phyloP scores from a whole-genome alignment of 2,797 vertebrate genomes.

The Scolopax rusticola region DNA sequence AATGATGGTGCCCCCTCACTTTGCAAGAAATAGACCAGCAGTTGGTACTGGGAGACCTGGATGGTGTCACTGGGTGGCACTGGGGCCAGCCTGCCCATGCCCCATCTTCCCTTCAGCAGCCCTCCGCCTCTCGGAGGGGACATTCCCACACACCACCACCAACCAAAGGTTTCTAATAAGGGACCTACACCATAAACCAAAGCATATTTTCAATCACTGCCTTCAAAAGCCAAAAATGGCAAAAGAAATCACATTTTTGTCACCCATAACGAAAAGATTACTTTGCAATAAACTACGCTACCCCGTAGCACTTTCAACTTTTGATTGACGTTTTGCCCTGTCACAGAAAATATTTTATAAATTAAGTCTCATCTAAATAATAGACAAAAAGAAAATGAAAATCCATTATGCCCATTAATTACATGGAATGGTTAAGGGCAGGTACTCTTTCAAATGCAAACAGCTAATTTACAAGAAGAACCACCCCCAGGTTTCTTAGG shows the following conservation, averaged over 20 bases:
- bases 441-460: neutral
- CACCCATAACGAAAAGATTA: neutral
- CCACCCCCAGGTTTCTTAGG: neutral
- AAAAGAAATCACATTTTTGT: neutral
- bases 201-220: neutral
- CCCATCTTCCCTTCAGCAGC: neutral
- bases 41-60: neutral
- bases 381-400: slow-evolving; percentile 19
- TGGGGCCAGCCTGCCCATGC: neutral
- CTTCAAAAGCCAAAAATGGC: neutral
- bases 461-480: neutral
- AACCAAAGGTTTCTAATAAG: no score
- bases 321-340: neutral
- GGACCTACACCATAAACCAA: neutral
- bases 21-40: neutral
- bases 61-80: rapidly evolving
- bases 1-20: rapidly evolving
- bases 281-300: neutral
- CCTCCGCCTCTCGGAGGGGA: neutral
- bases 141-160: neutral
- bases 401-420: slow-evolving; percentile 41
- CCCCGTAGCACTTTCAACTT: neutral
- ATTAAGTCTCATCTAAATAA: neutral
- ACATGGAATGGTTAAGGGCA: neutral
- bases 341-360: neutral